A percentile compares a stretch with the other conserved stretches of the same genome.
phyloP scores from a whole-genome alignment of 1,140 invertebrate species.

The Ips typographus region DNA sequence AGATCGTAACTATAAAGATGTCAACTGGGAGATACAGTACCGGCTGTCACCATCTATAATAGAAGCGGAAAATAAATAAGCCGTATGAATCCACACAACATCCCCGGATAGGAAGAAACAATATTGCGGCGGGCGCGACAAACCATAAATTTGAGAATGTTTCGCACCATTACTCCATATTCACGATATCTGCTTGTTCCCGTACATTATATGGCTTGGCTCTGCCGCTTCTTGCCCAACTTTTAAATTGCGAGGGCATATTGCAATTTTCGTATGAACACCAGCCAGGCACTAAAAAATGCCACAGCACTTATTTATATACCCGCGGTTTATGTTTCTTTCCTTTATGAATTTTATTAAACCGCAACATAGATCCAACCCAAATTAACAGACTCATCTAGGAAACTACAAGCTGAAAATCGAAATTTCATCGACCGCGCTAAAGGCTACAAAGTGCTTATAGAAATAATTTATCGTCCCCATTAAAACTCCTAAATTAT shows the following conservation, averaged over 20 bases:
- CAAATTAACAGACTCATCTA: too few relatives aligned
- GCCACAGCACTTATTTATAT: constrained; percentile 29
- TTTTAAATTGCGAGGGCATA: constrained; percentile 34
- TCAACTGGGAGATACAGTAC: constrained; percentile 29
- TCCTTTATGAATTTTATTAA: neutral
- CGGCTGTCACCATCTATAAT: constrained; percentile 29
- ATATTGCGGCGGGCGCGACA: constrained; percentile 33
- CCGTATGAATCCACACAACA: constrained; percentile 25
- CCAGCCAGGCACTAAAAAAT: constrained; percentile 23
- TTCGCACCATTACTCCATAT: constrained; percentile 34
- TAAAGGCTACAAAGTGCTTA: constrained; percentile 2
- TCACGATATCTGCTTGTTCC: constrained; percentile 30
- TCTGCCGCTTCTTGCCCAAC: constrained; percentile 28
- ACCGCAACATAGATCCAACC: too few relatives aligned
- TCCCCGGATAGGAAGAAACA: constrained; percentile 31
- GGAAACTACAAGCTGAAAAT: neutral
- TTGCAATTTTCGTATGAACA: constrained; percentile 33
- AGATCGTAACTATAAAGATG: constrained; percentile 31
- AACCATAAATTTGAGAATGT: constrained; percentile 32
- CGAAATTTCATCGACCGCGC: constrained; percentile 6
- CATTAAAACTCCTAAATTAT: constrained; percentile 15
- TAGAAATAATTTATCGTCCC: constrained; percentile 15
- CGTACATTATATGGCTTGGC: constrained; percentile 27
- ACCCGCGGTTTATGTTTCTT: neutral
- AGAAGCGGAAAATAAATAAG: constrained; percentile 31